Evolutionary conservation across 64 coral and sea anemone species (phyloP).

Genomic region (Acropora yongei): DNA sequence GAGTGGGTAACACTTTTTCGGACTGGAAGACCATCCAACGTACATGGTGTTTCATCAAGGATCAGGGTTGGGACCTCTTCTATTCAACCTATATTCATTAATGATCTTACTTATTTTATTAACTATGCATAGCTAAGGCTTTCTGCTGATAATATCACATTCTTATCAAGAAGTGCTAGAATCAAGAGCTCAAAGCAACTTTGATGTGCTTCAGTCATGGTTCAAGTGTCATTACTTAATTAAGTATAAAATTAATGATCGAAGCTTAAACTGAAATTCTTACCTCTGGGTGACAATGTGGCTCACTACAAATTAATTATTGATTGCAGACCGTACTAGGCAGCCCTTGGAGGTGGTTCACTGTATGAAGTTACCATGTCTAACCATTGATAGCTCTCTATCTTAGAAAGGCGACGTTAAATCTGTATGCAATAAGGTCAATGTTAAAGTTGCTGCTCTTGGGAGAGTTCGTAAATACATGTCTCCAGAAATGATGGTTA

Average conservation of each 20-base stretch:
- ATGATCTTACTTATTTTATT: not conserved
- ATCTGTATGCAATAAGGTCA: too few species aligned
- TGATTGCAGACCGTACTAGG: conserved; percentile 1
- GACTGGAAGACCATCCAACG: conserved; percentile 26
- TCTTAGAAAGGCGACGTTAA: too few species aligned
- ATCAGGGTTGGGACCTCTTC: too few species aligned
- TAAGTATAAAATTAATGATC: not conserved
- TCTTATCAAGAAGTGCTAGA: not conserved
- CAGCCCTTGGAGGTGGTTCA: too few species aligned
- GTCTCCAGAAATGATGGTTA: too few species aligned
- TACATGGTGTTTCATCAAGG: too few species aligned
- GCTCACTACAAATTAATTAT: not conserved
- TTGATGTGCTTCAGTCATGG: not conserved
- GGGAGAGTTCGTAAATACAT: too few species aligned
- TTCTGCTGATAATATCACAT: conserved; percentile 13
- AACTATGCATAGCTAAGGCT: not conserved
- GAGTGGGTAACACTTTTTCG: not conserved
- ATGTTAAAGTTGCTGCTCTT: too few species aligned
- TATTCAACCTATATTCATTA: too few species aligned
- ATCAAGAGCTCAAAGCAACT: not conserved
- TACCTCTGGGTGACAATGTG: conserved; percentile 7
- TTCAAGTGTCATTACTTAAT: too few species aligned
- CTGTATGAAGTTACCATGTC: not conserved
- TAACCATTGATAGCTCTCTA: too few species aligned
- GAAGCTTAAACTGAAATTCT: not conserved